Base-by-base conservation (phyloP, 2,888 invertebrate species). In the Oscheius sp. region DNA sequence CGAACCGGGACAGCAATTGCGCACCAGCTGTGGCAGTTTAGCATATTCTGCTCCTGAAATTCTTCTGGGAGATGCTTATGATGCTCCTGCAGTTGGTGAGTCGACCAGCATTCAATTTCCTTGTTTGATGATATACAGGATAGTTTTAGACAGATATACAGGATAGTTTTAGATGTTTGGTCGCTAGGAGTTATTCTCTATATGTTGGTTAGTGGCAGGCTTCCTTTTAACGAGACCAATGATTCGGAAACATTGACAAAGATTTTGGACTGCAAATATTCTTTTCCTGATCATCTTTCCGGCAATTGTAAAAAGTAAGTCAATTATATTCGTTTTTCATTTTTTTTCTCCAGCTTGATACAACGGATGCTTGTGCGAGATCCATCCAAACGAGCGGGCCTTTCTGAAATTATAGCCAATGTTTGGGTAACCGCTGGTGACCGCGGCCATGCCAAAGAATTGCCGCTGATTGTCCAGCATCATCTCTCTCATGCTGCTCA, bases 1-100 rank as follows among this genome's bases (percentile, higher is more conserved):
- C 93, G 89, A 93, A 88, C 97, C 97, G 25, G 98, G 97, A 64
- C 95, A 95, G 90, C 96, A 96, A 89, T 90, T 98, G 88, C 95
- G 96, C 90, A 99, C 99, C 25, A 96, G 96, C 45, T 99, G 99
- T 91, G 99, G 99, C 35, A 96, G 96, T 81, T 91, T 99, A 84
- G 98, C 99, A 23, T 99, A 99, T 91, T 98, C 98, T 2, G 99
- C 99, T 12, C 99, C 99, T 1, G 99, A 99, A 91, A 99, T 99
- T 88, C 91, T 99, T 75, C 92, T 99, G 70, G 99, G 99, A 25
- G 98, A 99, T 90, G 95, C 95, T 0, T 99, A 99, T 90, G 97
- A 99, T 91, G 97, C 98, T 52, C 97, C 97, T 23, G 97, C 97
- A 82, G 98, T 99, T 81, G 95, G 94, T 94, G 88, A 91, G 93